Base-by-base conservation (phyloP, 2,888 invertebrate genomes). In the Scelioninae gen. 1 region DNA sequence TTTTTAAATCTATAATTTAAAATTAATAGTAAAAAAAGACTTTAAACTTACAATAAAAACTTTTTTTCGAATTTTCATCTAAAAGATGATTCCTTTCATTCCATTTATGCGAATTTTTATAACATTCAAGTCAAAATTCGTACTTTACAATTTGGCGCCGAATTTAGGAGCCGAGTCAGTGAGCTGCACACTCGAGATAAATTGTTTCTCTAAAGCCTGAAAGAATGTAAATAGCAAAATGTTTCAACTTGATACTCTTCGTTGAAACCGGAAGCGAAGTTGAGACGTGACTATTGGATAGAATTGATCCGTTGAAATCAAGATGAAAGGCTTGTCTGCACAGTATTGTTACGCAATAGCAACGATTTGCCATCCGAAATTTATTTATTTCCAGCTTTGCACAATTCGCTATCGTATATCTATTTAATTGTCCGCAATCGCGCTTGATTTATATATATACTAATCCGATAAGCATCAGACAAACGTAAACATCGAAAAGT, bases 241-340 rank as follows among this genome's bases (percentile, higher is more conserved):
- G 75, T 79, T 63, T 55, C 47, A 77, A 87, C 87, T 86, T 87
- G 62, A 89, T 86, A 79, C 9, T 86, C 87, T 75, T 87, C 84
- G 58, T 84, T 86, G 29, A 88, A 49, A 74, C 88, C 89, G 77
- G 85, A 83, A 60, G 89, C 88, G 62, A 88, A 76, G 89, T 89
- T 23, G 87, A 78, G 31, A 90, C 85, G 66, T 82, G 85, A 81
- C 83, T 83, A 32, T 82, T 77, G 56, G 78, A 83, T 63, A 89
- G 49, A 79, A 89, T 88, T 43, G 88, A 88, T 51, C 86, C 88
- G 5, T 74, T 78, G 80, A 55, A 74, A 29, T 65, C 62, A 63
- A 72, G 68, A 77, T 68, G 68, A 79, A 79, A 79, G 71, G 58
- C 34, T 38, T 40, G 15, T 47, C 58, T 45, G 31, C 45, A 53